Evolutionary conservation across 2,888 invertebrate genomes (phyloP).

Genomic region (Schizaphis graminum): DNA sequence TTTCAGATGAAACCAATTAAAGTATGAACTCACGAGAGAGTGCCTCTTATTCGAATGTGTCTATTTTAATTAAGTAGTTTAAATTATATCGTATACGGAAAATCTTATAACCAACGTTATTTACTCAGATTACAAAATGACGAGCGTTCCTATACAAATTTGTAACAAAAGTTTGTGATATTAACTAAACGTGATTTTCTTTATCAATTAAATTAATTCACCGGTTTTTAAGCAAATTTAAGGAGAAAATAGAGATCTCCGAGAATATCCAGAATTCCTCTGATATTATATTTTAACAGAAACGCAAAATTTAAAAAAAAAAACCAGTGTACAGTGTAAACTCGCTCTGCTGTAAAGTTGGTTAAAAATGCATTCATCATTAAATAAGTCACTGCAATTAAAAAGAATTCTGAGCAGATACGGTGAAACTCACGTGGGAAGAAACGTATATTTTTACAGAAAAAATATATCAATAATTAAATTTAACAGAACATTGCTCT

Average conservation of each 20-base stretch:
- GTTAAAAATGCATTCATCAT: background rate
- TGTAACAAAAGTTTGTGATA: background rate
- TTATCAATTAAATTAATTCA: background rate
- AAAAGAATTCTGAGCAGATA: background rate
- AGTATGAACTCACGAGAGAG: background rate
- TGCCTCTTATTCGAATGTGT: background rate
- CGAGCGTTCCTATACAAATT: background rate
- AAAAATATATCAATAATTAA: no score
- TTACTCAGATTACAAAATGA: background rate
- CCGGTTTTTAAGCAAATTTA: background rate
- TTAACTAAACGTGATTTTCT: background rate
- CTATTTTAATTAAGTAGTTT: background rate
- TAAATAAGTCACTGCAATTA: background rate
- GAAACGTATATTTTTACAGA: no score
- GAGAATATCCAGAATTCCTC: background rate
- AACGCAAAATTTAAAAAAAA: background rate
- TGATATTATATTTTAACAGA: no score
- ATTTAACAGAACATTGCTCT: no score
- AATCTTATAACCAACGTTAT: background rate
- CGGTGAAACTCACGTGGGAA: background rate
- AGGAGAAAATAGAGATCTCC: no score
- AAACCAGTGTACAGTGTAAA: background rate
- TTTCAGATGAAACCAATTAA: constrained; percentile 13
- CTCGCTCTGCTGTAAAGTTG: background rate
- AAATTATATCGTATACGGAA: background rate